Conservation (phyloP, 2,797 vertebrate species). For the Lepidocolaptes lacrymiger region DNA sequence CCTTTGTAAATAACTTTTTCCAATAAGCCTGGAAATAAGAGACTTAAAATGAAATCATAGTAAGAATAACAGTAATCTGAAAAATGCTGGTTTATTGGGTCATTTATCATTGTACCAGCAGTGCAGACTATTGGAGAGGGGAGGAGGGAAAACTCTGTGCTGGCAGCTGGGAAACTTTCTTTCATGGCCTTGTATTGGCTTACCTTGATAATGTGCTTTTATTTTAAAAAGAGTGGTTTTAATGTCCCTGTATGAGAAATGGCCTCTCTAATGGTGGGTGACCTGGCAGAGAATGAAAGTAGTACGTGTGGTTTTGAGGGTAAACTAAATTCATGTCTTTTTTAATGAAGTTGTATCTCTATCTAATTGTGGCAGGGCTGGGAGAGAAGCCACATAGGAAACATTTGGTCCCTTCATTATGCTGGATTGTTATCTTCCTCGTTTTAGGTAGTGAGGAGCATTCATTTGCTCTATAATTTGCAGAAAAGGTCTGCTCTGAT, state of each 20-base stretch:
- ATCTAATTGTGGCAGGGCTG: not conserved
- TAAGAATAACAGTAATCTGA: not conserved
- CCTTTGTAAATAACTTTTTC: not conserved
- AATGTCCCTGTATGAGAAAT: not conserved
- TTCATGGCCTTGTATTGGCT: not conserved
- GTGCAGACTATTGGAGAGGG: not conserved
- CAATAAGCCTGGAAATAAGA: not conserved
- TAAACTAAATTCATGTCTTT: not conserved
- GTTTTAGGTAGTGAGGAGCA: not conserved
- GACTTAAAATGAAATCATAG: not conserved
- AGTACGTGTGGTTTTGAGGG: not conserved
- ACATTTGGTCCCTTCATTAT: not conserved
- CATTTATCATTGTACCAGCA: not conserved
- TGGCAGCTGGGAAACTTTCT: not conserved
- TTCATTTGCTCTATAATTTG: not conserved
- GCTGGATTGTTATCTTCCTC: not conserved
- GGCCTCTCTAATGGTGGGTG: not conserved
- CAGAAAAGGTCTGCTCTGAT: not conserved
- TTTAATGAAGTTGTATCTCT: not conserved
- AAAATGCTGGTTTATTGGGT: not conserved
- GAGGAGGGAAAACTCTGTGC: not conserved
- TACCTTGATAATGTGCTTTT: not conserved
- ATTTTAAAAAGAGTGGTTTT: not conserved
- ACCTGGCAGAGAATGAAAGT: not conserved
- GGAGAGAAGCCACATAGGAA: not conserved